A percentile compares a stretch with the other conserved stretches of the same genome.
Conservation (phyloP, 1,140 invertebrate genomes). For the Chlorops oryzae region DNA sequence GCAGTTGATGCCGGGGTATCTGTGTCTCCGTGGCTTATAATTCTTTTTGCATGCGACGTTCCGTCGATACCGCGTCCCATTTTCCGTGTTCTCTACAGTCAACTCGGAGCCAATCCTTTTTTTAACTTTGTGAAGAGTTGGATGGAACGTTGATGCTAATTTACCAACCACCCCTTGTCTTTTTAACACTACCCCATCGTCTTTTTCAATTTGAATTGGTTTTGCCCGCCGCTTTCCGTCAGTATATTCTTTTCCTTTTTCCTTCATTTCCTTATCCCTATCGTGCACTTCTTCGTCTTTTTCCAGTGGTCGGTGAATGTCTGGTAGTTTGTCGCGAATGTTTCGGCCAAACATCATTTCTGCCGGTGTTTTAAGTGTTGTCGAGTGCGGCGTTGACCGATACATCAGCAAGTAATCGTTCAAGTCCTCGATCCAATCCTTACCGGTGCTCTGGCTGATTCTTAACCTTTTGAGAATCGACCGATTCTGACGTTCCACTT, state of each 20-base stretch:
- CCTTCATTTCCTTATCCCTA: constrained; percentile 6
- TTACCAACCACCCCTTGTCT: no score
- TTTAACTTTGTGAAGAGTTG: no score
- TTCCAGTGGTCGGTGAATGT: background rate
- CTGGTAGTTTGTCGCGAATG: constrained; percentile 18
- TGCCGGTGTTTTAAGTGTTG: constrained; percentile 37
- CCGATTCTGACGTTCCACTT: constrained; percentile 38
- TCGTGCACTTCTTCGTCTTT: constrained; percentile 4
- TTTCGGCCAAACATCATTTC: constrained; percentile 36
- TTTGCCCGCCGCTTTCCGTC: no score
- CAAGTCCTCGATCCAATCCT: constrained; percentile 21
- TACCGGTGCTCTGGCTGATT: constrained; percentile 14
- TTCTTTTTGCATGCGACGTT: no score
- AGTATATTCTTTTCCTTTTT: constrained; percentile 7
- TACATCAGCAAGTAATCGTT: constrained; percentile 36
- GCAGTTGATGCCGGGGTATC: no score
- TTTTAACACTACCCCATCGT: no score
- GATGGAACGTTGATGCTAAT: no score
- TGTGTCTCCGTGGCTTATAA: no score
- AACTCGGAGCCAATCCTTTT: no score
- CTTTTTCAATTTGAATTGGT: no score
- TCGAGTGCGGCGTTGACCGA: constrained; percentile 32
- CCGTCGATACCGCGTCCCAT: no score
- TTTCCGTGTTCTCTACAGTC: no score
- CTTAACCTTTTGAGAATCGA: constrained; percentile 28